Conservation (phyloP, 2,888 invertebrate species). For the Eupsilia transversa region DNA sequence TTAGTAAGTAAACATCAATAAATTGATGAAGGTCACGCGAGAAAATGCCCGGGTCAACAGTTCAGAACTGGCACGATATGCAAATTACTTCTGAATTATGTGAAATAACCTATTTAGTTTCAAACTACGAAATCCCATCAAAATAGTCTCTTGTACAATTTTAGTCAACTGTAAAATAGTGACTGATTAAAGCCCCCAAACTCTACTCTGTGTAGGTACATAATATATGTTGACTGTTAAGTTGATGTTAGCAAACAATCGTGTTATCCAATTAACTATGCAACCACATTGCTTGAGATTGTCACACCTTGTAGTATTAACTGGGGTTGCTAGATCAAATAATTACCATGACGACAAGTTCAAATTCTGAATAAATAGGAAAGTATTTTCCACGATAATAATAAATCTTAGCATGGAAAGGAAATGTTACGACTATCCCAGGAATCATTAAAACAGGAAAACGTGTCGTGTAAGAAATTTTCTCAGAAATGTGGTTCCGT, state of each 20-base stretch:
- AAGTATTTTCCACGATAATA: constrained; percentile 5
- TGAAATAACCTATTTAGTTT: constrained; percentile 48
- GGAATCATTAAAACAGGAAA: neutral
- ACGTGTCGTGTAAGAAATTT: neutral
- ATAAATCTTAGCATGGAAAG: neutral
- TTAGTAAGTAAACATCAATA: constrained; percentile 32
- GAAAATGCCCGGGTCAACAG: constrained; percentile 37
- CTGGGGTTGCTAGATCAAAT: constrained; percentile 39
- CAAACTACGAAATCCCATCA: constrained; percentile 36
- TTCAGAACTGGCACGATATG: constrained; percentile 43
- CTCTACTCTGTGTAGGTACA: neutral
- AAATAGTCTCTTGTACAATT: constrained; percentile 35
- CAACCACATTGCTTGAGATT: constrained; percentile 64
- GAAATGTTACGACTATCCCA: neutral
- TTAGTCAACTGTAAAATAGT: constrained; percentile 32
- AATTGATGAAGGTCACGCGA: constrained; percentile 39
- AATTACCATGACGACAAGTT: constrained; percentile 9
- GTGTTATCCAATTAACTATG: constrained; percentile 74
- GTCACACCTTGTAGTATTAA: constrained; percentile 43
- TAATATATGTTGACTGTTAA: constrained; percentile 45
- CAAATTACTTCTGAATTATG: constrained; percentile 49
- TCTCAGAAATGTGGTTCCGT: neutral
- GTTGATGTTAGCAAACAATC: constrained; percentile 67
- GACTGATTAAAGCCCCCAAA: constrained; percentile 40
- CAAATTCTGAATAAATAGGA: neutral